Percentiles rank a stretch among this genome's conserved stretches.
Conservation (phyloP, 2,797 vertebrate genomes). For the Sebastes elongatus region DNA sequence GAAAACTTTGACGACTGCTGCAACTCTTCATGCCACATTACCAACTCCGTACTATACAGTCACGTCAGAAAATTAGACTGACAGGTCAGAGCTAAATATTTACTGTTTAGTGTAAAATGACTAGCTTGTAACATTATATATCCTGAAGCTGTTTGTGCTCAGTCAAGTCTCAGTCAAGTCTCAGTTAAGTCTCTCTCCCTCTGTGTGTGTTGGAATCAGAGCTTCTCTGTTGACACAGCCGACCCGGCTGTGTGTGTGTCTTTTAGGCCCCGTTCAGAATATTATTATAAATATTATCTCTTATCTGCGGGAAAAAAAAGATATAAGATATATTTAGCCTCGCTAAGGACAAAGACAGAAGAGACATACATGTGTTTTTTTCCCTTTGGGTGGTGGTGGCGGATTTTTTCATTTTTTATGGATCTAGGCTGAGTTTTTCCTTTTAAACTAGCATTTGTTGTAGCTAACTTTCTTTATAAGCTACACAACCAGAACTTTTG, state of each 20-base stretch:
- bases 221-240: no score
- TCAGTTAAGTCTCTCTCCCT: no score
- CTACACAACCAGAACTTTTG: background rate
- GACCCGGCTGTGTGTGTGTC: fast-evolving
- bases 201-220: no score
- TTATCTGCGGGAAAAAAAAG: no score
- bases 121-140: background rate
- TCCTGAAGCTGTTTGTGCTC: background rate
- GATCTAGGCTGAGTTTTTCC: background rate
- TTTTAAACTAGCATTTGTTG: background rate
- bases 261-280: no score
- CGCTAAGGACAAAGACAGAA: no score
- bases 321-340: no score
- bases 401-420: background rate
- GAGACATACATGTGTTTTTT: background rate
- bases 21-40: background rate
- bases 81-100: no score
- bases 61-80: background rate
- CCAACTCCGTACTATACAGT: background rate
- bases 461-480: fast-evolving
- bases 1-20: background rate
- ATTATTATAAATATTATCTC: no score
- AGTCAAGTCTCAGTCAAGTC: background rate
- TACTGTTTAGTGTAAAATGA: background rate
- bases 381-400: background rate